Evolutionary conservation across 2,113 vertebrate genomes (phyloP).

Genomic region (Scomber scombrus): DNA sequence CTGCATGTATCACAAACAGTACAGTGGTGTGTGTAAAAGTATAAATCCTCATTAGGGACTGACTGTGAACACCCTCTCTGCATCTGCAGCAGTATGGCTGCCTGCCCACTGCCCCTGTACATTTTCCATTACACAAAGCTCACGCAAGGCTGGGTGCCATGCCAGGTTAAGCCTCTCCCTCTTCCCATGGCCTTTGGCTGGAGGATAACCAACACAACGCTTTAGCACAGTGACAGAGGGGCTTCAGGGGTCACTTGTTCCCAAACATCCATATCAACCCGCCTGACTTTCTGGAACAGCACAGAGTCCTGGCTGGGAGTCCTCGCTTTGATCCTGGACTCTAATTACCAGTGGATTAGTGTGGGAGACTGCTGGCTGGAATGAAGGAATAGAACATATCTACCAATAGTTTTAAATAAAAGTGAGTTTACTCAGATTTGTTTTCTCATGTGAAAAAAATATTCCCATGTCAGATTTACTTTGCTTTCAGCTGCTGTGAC

Average conservation of each 20-base stretch:
- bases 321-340: conserved; percentile 56
- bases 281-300: conserved; percentile 37
- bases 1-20: not conserved
- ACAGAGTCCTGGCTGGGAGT: conserved; percentile 12
- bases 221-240: conserved; percentile 36
- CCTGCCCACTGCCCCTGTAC: conserved; percentile 34
- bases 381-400: too few species aligned
- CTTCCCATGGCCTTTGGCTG: conserved; percentile 46
- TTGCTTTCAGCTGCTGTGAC: too few species aligned
- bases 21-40: not conserved
- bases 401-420: too few species aligned
- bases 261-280: conserved; percentile 52
- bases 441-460: too few species aligned
- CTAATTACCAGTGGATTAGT: conserved; percentile 53
- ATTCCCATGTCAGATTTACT: too few species aligned
- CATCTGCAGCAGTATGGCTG: conserved; percentile 33
- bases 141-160: conserved; percentile 17
- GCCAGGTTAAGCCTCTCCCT: conserved; percentile 40
- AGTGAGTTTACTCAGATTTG: too few species aligned
- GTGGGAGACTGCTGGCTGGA: not conserved
- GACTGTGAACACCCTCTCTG: conserved; percentile 12
- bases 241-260: conserved; percentile 34
- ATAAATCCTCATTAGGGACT: conserved; percentile 18
- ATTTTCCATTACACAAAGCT: conserved; percentile 57
- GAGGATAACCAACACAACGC: conserved; percentile 13